A percentile compares a stretch with the other conserved stretches of the same genome.
Conservation (phyloP, 2,113 vertebrate species). For the Oncorhynchus masou region DNA sequence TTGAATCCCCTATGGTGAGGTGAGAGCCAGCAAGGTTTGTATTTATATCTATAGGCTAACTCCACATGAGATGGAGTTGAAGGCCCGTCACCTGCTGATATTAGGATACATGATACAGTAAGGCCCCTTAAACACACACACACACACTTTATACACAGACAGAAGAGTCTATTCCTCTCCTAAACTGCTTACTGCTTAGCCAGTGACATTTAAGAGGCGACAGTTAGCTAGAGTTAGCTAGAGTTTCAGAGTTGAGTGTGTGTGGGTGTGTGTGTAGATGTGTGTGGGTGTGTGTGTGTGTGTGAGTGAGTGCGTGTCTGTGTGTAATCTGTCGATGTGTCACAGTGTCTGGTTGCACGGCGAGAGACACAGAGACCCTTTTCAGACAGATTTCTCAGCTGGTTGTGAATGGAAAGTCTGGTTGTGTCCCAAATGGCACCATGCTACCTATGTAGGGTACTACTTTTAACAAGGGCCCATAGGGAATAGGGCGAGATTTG, state of each 20-base stretch:
- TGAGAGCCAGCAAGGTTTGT: background rate
- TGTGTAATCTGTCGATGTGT: background rate
- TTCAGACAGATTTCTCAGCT: background rate
- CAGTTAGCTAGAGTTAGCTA: no score
- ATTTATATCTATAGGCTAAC: background rate
- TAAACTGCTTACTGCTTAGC: background rate
- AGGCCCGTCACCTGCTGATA: background rate
- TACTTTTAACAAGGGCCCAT: no score
- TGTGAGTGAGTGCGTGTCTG: background rate
- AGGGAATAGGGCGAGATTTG: background rate
- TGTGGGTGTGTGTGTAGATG: background rate
- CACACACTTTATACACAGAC: background rate
- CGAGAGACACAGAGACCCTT: background rate
- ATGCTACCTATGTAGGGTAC: no score
- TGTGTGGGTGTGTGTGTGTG: background rate
- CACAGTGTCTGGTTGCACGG: background rate
- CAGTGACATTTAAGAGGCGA: background rate
- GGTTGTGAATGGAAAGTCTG: background rate
- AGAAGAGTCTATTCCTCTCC: background rate
- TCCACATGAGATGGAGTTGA: background rate
- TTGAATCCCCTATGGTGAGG: constrained; percentile 16
- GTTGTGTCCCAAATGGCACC: no score
- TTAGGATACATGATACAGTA: background rate
- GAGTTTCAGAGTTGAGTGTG: background rate
- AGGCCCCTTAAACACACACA: background rate